phyloP scores from a whole-genome alignment of 2,888 invertebrate species.

The Cheilosia urbana region DNA sequence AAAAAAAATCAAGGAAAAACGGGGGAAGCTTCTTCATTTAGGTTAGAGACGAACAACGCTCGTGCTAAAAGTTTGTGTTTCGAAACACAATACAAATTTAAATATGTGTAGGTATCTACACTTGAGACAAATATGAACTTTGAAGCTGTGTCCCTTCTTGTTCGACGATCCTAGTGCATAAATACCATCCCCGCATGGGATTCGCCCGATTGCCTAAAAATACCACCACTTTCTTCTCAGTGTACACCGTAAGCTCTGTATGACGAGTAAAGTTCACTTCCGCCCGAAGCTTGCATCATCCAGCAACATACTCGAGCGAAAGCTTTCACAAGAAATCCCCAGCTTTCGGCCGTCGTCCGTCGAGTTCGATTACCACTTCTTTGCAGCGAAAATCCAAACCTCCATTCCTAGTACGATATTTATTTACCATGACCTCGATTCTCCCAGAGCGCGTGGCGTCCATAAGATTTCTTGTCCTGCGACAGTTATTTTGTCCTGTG shows the following conservation, averaged over 20 bases:
- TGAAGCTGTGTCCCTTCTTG: too few relatives aligned
- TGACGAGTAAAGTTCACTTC: constrained; percentile 45
- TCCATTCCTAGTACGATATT: constrained; percentile 49
- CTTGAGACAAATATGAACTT: too few relatives aligned
- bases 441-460: constrained; percentile 24
- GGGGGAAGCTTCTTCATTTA: too few relatives aligned
- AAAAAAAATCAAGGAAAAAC: too few relatives aligned
- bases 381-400: constrained; percentile 52
- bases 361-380: constrained; percentile 60
- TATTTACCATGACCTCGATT: constrained; percentile 73
- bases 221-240: constrained; percentile 28
- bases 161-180: too few relatives aligned
- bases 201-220: neutral
- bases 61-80: too few relatives aligned
- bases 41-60: too few relatives aligned
- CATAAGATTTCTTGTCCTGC: constrained; percentile 63
- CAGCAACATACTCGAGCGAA: constrained; percentile 36
- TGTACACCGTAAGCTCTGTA: constrained; percentile 57
- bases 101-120: too few relatives aligned
- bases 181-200: too few relatives aligned
- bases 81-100: too few relatives aligned
- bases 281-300: constrained; percentile 32
- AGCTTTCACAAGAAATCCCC: constrained; percentile 20
- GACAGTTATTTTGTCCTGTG: constrained; percentile 67
- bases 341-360: constrained; percentile 51